A percentile compares a stretch with the other conserved stretches of the same genome.
Evolutionary conservation across 2,888 invertebrate genomes (phyloP).

Genomic region (Sylvicola fuscatus): DNA sequence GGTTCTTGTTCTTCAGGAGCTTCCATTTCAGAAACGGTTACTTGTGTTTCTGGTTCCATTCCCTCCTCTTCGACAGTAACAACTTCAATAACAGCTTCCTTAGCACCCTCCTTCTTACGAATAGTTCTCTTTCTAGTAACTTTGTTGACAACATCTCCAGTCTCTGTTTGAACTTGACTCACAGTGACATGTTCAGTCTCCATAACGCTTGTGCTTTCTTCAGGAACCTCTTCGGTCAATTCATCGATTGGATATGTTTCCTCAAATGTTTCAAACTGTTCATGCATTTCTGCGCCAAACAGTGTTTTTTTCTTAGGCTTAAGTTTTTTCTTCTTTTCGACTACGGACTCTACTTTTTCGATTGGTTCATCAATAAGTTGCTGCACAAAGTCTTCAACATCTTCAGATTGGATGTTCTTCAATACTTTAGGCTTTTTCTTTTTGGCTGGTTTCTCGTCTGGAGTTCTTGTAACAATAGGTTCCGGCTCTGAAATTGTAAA

Average conservation of each 20-base stretch:
- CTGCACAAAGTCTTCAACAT: slow-evolving; percentile 3
- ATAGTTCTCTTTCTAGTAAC: slow-evolving; percentile 19
- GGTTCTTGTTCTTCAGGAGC: slow-evolving; percentile 12
- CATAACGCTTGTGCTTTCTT: too few species aligned
- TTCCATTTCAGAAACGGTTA: slow-evolving; percentile 22
- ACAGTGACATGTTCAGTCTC: slow-evolving; percentile 1
- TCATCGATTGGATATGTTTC: too few species aligned
- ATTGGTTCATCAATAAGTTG: slow-evolving; percentile 3
- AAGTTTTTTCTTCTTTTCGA: slow-evolving; percentile 12
- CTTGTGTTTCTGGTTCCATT: slow-evolving; percentile 25
- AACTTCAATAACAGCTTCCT: slow-evolving; percentile 25
- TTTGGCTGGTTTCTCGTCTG: slow-evolving; percentile 7
- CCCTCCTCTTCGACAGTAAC: slow-evolving; percentile 20
- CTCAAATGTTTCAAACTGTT: too few species aligned
- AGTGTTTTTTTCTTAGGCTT: slow-evolving; percentile 9
- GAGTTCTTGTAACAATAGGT: neutral
- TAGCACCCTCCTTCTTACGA: slow-evolving; percentile 22
- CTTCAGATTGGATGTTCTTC: slow-evolving; percentile 9
- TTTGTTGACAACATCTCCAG: slow-evolving; percentile 6
- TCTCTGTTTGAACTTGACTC: neutral
- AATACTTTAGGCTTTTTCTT: neutral
- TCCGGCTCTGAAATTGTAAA: slow-evolving; percentile 7
- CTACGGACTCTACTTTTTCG: slow-evolving; percentile 5
- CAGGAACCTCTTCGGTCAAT: too few species aligned
- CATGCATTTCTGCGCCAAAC: too few species aligned